A percentile compares a stretch with the other conserved stretches of the same genome.
Conservation (phyloP, 2,797 vertebrate genomes). For the Clamator glandarius region DNA sequence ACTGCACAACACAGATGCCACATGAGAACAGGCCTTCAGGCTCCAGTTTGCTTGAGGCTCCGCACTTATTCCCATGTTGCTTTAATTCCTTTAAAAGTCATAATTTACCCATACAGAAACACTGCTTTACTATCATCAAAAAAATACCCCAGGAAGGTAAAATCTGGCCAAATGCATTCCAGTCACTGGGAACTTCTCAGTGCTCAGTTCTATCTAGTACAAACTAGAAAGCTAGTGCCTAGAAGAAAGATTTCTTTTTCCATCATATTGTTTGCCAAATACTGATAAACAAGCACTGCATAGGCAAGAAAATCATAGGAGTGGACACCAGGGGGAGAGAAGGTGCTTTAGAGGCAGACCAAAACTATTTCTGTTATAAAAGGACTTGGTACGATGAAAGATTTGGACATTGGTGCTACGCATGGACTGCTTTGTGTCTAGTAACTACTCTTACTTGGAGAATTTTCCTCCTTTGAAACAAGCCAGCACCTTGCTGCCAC, state of each 20-base stretch:
- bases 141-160: not conserved
- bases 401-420: not conserved
- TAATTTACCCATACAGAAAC: not conserved
- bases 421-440: not conserved
- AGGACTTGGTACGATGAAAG: fast-evolving
- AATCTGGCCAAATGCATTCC: not conserved
- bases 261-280: not conserved
- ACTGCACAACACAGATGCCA: not conserved
- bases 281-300: not conserved
- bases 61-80: not conserved
- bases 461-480: not conserved
- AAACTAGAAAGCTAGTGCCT: not conserved
- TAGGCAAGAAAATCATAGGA: fast-evolving
- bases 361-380: not conserved
- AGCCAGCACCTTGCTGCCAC: not conserved
- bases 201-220: not conserved
- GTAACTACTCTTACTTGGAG: not conserved
- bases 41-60: not conserved
- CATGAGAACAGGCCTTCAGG: fast-evolving
- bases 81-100: not conserved
- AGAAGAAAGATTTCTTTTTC: not conserved
- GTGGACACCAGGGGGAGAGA: not conserved
- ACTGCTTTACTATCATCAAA: not conserved
- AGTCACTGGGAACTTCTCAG: not conserved
- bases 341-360: not conserved